Percentiles rank a stretch among this genome's conserved stretches.
Evolutionary conservation across 2,113 vertebrate genomes (phyloP).

Genomic region (Leptobrachium leishanense): DNA sequence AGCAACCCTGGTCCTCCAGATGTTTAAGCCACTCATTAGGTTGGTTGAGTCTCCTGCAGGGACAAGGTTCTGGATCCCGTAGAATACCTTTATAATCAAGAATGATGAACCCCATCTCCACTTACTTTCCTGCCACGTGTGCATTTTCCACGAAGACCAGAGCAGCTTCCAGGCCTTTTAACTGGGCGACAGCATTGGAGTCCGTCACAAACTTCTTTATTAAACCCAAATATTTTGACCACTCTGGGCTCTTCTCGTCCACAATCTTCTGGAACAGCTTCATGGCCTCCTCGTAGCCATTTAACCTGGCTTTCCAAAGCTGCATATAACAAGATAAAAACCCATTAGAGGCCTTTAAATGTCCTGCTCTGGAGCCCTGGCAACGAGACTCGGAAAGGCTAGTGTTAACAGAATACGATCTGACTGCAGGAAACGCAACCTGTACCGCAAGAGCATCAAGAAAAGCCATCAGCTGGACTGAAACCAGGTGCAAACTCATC

Average conservation of each 20-base stretch:
- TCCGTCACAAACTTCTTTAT: slow-evolving; percentile 97
- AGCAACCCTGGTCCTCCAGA: no score
- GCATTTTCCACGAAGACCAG: slow-evolving; percentile 88
- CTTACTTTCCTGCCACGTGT: slow-evolving; percentile 92
- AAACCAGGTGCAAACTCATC: no score
- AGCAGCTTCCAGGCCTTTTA: slow-evolving; percentile 94
- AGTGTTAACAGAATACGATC: no score
- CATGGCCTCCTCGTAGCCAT: slow-evolving; percentile 92
- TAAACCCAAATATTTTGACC: slow-evolving; percentile 92
- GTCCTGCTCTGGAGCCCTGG: background rate
- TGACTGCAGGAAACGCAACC: no score
- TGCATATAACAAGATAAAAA: slow-evolving; percentile 52
- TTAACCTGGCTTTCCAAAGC: slow-evolving; percentile 97
- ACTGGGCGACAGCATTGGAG: slow-evolving; percentile 93
- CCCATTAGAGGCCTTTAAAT: background rate
- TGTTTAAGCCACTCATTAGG: no score
- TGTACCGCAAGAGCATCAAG: no score
- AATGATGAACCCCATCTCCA: slow-evolving; percentile 41
- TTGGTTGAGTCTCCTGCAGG: no score
- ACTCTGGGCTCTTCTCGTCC: slow-evolving; percentile 96
- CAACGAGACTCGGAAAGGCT: no score
- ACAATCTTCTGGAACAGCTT: slow-evolving; percentile 91
- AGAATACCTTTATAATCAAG: no score
- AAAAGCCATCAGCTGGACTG: no score
- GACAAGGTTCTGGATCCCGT: no score